Conservation (phyloP, 2,797 vertebrate genomes). For the Chloroceryle inda region DNA sequence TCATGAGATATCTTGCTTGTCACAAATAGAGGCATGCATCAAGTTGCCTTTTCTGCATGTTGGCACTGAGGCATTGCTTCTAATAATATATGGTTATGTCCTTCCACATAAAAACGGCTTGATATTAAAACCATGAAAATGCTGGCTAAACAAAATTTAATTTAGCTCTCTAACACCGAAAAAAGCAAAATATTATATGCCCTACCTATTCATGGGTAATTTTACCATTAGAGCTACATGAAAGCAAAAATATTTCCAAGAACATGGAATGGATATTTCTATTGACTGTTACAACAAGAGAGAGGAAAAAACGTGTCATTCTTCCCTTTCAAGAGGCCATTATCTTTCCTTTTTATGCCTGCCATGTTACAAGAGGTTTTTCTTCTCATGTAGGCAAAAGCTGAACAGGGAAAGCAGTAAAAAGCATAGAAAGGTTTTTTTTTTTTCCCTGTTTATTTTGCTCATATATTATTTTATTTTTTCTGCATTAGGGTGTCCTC, state of each 20-base stretch:
- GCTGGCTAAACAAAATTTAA: background rate
- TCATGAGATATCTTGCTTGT: background rate
- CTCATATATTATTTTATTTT: background rate
- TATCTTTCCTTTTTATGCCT: background rate
- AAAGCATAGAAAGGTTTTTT: background rate
- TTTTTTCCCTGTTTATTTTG: background rate
- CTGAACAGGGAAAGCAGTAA: background rate
- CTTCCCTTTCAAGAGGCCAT: background rate
- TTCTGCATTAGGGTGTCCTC: slow-evolving; percentile 12
- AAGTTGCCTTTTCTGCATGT: background rate
- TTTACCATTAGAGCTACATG: slow-evolving; percentile 4
- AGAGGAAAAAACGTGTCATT: background rate
- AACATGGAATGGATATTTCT: background rate
- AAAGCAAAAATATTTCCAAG: slow-evolving; percentile 28
- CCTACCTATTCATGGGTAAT: background rate
- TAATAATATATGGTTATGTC: background rate
- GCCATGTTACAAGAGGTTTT: background rate
- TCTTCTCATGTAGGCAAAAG: background rate
- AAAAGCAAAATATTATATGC: background rate
- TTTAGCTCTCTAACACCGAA: background rate
- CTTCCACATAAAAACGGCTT: background rate
- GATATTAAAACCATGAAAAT: background rate
- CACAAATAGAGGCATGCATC: background rate
- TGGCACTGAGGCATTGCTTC: background rate
- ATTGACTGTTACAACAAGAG: background rate